Percentiles rank a stretch among this genome's conserved stretches.
Conservation (phyloP, 2,888 invertebrate genomes). For the Tenthredo livida region DNA sequence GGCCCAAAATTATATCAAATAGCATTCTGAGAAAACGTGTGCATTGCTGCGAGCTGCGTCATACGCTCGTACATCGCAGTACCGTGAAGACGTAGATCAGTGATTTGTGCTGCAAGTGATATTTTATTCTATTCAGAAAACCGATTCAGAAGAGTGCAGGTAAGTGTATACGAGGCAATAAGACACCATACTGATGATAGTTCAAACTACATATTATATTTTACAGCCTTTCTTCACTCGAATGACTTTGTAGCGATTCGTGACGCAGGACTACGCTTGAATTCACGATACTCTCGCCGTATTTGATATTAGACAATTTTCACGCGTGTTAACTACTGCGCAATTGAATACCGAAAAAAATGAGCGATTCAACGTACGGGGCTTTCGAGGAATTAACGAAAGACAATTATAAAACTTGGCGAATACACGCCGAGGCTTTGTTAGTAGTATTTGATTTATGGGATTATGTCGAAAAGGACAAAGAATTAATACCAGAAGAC, state of each 20-base stretch:
- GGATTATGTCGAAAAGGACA: background rate
- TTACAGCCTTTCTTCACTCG: background rate
- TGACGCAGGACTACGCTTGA: background rate
- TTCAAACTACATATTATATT: background rate
- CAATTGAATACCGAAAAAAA: background rate
- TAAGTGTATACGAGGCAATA: background rate
- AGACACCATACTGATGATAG: background rate
- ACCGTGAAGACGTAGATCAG: background rate
- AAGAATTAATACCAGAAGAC: background rate
- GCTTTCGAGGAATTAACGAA: background rate
- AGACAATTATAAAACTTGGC: conserved; percentile 20
- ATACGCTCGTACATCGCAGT: background rate
- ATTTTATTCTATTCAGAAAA: background rate
- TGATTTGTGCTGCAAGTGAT: background rate
- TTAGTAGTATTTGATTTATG: background rate
- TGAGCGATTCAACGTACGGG: background rate
- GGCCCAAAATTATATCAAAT: no score
- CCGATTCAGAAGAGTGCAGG: background rate
- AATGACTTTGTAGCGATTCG: background rate
- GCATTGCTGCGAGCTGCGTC: background rate
- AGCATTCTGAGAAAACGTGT: no score
- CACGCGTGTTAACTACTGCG: background rate
- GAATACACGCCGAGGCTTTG: background rate
- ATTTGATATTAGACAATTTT: background rate
- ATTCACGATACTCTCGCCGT: background rate